Conservation (phyloP, 2,888 invertebrate species). For the Hesperia comma region DNA sequence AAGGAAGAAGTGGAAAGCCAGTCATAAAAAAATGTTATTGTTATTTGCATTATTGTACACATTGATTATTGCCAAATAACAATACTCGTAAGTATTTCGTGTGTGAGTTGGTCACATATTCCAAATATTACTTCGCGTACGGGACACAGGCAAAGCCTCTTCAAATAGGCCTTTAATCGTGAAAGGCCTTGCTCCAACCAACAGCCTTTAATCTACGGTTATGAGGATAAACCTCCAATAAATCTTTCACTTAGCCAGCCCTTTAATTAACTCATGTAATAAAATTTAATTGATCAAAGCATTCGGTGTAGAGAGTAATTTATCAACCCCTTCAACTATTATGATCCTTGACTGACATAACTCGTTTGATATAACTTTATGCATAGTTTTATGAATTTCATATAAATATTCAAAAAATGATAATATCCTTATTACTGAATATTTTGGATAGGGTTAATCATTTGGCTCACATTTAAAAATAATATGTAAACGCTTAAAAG, state of each 20-base stretch:
- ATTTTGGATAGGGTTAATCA: too few species aligned
- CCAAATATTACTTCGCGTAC: neutral
- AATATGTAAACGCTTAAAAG: too few species aligned
- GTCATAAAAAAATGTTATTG: too few species aligned
- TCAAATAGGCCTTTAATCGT: slow-evolving; percentile 56
- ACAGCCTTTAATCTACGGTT: slow-evolving; percentile 74
- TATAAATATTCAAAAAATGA: neutral
- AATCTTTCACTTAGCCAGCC: slow-evolving; percentile 78
- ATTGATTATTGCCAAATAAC: too few species aligned
- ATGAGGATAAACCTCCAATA: slow-evolving; percentile 81
- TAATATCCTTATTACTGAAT: too few species aligned
- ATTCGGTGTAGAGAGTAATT: slow-evolving; percentile 62
- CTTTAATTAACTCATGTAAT: slow-evolving; percentile 79
- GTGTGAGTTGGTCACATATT: neutral
- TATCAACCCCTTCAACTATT: slow-evolving; percentile 53
- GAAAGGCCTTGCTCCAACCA: slow-evolving; percentile 51
- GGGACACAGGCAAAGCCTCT: slow-evolving; percentile 18
- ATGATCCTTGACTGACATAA: slow-evolving; percentile 22
- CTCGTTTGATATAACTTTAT: slow-evolving; percentile 8
- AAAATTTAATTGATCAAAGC: slow-evolving; percentile 81
- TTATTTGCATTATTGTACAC: too few species aligned
- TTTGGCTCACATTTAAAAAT: too few species aligned
- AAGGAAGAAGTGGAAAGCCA: too few species aligned
- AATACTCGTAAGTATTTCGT: too few species aligned
- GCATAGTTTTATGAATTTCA: neutral